Evolutionary conservation across 2,797 vertebrate species (phyloP).

Genomic region (Microchirus variegatus): DNA sequence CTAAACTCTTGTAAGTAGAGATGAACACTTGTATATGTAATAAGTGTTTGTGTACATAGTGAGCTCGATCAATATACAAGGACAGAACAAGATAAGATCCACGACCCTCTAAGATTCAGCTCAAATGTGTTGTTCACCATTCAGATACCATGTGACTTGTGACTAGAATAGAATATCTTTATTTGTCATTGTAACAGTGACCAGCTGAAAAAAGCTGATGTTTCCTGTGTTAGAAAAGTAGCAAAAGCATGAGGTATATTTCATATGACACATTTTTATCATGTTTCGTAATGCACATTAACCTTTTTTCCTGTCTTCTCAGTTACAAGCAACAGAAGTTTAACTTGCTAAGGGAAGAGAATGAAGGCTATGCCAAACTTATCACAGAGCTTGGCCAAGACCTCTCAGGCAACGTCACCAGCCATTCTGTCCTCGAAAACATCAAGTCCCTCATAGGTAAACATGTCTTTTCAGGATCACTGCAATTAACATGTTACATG

Average conservation of each 20-base stretch:
- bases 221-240: not conserved
- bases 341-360: slow-evolving; percentile 97
- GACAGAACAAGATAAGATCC: too few species aligned
- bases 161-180: too few species aligned
- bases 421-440: slow-evolving; percentile 95
- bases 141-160: not conserved
- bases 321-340: slow-evolving; percentile 99
- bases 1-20: slow-evolving; percentile 96
- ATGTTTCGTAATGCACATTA: not conserved
- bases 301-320: slow-evolving; percentile 48
- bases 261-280: not conserved
- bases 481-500: not conserved
- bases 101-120: too few species aligned
- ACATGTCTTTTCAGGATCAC: slow-evolving; percentile 1
- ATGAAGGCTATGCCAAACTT: slow-evolving; percentile 97
- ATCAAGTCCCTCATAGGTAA: slow-evolving; percentile 99
- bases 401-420: slow-evolving; percentile 93
- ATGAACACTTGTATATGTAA: not conserved
- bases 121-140: too few species aligned
- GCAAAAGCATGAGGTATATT: too few species aligned
- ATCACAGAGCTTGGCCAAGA: slow-evolving; percentile 98
- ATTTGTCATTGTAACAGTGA: too few species aligned
- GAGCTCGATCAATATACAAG: too few species aligned
- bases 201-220: not conserved
- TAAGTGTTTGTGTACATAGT: too few species aligned